These are phyloP conservation scores for Percopsis transmontana DNA, from an alignment of 2,113 vertebrate species.

Conservation along the genomic window DNA sequence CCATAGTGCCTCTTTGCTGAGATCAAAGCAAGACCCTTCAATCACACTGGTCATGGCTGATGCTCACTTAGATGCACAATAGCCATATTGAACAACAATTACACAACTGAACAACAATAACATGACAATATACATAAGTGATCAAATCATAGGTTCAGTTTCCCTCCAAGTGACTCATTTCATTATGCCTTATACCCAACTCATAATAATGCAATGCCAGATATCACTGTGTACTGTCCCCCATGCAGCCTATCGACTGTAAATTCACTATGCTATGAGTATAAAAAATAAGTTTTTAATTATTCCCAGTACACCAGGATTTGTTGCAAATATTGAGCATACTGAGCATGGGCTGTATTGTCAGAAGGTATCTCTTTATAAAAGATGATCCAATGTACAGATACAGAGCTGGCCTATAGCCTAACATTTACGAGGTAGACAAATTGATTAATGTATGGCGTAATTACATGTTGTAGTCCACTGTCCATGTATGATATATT, in stretches of 20 bases:
- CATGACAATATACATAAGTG: constrained; percentile 46
- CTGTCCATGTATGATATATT: too few species aligned
- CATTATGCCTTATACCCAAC: too few species aligned
- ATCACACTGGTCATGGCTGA: constrained; percentile 25
- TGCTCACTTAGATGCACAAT: constrained; percentile 44
- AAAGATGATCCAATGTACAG: constrained; percentile 41
- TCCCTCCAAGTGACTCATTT: too few species aligned
- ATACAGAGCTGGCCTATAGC: constrained; percentile 60
- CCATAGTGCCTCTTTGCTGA: constrained; percentile 42
- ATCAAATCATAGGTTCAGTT: too few species aligned
- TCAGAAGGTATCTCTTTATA: constrained; percentile 55
- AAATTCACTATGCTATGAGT: constrained; percentile 31
- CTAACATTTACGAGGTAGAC: constrained; percentile 41
- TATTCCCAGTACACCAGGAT: constrained; percentile 28
- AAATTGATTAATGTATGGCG: too few species aligned
- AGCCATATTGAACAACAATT: constrained; percentile 18
- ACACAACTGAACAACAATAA: constrained; percentile 29
- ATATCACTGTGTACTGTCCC: constrained; percentile 15
- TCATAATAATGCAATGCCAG: not conserved
- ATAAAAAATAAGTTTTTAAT: constrained; percentile 33
- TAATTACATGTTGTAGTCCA: too few species aligned
- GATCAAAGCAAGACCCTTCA: constrained; percentile 39
- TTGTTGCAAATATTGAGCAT: constrained; percentile 13
- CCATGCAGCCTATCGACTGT: constrained; percentile 48
- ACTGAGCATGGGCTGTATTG: constrained; percentile 29